Base-by-base conservation (phyloP, 1,140 invertebrate species). In the Aphelenchoides fujianensis region DNA sequence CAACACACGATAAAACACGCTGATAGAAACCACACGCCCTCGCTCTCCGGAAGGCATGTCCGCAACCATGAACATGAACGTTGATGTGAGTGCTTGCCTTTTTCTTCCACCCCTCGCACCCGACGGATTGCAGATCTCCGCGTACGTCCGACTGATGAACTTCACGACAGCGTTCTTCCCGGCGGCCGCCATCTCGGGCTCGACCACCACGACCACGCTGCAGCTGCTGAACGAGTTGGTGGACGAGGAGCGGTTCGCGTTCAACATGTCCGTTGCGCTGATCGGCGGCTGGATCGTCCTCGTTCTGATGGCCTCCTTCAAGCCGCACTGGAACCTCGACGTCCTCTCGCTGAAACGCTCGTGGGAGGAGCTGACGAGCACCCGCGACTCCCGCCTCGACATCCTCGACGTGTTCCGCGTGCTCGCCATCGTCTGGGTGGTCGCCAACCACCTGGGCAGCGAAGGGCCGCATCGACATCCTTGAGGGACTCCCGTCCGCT, bases 351-450 rank as follows among this genome's bases (percentile, higher is more conserved):
- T 78, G 5, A 57, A 69, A 16, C 73, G 63, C 27, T 78, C 76
- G 0, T 35, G 23, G 7, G 66, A 75, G 55, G 76, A 78, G 59
- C 63, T 77, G n/a, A 31, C 37, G 1, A 52, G 59, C 28, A 63
- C 66, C 30, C 37, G 76, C 9, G 61, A 53, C 31, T 76, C 73
- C 0, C 67, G 70, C 37, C 74, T 84, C 34, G 76, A 82, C 41
- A 63, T 82, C 28, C 67, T 83, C 3, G 81, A 83, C 61, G 59
- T 84, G n/a, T 79, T 83, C 61, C 82, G 81, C 30, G 72, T 84
- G 2, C 37, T 84, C 16, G 81, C 81, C 31, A 84, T 83, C 36
- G 59, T 81, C 23, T 83, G 81, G 81, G 81, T 83, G 3, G 75
- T 84, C 59, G 62, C 73, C 16, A 83, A 83, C 59, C 81, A 83